phyloP scores from a whole-genome alignment of 2,888 invertebrate species.

The Nomada ruficornis region DNA sequence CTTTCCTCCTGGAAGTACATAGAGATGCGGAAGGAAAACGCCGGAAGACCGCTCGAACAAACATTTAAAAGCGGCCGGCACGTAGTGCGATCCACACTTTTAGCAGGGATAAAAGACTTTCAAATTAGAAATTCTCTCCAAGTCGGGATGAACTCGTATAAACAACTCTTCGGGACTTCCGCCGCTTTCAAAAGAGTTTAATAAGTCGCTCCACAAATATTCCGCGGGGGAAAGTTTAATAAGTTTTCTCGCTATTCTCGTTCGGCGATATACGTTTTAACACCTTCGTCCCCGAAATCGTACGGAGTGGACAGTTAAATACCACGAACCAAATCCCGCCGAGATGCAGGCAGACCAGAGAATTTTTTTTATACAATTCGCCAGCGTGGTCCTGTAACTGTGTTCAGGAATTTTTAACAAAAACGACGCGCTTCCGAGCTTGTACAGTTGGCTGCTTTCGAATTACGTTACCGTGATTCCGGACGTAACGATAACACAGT shows the following conservation, averaged over 20 bases:
- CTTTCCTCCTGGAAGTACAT: not conserved
- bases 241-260: not conserved
- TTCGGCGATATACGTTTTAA: not conserved
- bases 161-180: constrained; percentile 37
- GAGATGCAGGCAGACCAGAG: too few relatives aligned
- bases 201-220: constrained; percentile 24
- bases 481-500: constrained; percentile 8
- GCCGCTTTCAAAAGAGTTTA: constrained; percentile 32
- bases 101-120: constrained; percentile 13
- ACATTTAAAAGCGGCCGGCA: constrained; percentile 27
- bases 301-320: not conserved
- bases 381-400: not conserved
- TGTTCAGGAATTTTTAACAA: not conserved
- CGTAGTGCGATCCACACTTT: constrained; percentile 1
- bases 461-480: not conserved
- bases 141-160: constrained; percentile 23
- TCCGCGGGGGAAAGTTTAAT: constrained; percentile 13
- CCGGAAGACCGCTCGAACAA: constrained; percentile 5
- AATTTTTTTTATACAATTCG: not conserved
- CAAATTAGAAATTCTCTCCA: constrained; percentile 35
- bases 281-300: not conserved
- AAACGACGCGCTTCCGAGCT: not conserved
- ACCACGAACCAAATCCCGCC: not conserved
- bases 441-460: not conserved
- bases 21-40: not conserved